These are phyloP conservation scores for Callosobruchus maculatus DNA, from an alignment of 2,888 invertebrate genomes.

Conservation along the genomic window DNA sequence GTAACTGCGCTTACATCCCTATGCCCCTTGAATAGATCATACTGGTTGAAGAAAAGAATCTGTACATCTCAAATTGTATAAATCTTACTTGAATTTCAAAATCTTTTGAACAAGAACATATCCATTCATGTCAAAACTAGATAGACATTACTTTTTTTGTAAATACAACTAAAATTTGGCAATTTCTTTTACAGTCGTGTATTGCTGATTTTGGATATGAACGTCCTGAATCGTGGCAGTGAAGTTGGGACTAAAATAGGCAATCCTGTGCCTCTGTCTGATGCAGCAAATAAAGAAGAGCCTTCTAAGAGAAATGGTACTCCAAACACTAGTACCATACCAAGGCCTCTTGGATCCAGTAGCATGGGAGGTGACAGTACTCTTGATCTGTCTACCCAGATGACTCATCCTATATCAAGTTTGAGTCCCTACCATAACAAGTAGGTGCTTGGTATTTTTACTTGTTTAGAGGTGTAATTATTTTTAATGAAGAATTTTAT, in stretches of 20 bases:
- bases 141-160: too few species aligned
- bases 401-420: constrained; percentile 75
- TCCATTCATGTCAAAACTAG: too few species aligned
- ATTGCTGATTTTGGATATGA: constrained; percentile 77
- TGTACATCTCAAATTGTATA: too few species aligned
- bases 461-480: too few species aligned
- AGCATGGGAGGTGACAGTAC: not conserved
- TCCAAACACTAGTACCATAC: not conserved
- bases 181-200: constrained; percentile 62
- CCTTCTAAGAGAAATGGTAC: constrained; percentile 10
- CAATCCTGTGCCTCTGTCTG: constrained; percentile 60
- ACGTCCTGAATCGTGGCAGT: constrained; percentile 67
- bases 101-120: too few species aligned
- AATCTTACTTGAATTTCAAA: not conserved
- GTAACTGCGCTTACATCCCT: too few species aligned
- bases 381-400: constrained; percentile 36
- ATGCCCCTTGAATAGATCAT: too few species aligned
- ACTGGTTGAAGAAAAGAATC: too few species aligned
- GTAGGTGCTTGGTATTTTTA: constrained; percentile 48
- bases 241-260: constrained; percentile 76
- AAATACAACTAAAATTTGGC: not conserved
- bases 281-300: constrained; percentile 2
- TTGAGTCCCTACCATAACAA: constrained; percentile 93
- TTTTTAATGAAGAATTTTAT: too few species aligned
- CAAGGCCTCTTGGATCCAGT: constrained; percentile 5